Percentiles rank a stretch among this genome's conserved stretches.
phyloP scores from a whole-genome alignment of 2,113 vertebrate species.

The Coregonus clupeaformis region DNA sequence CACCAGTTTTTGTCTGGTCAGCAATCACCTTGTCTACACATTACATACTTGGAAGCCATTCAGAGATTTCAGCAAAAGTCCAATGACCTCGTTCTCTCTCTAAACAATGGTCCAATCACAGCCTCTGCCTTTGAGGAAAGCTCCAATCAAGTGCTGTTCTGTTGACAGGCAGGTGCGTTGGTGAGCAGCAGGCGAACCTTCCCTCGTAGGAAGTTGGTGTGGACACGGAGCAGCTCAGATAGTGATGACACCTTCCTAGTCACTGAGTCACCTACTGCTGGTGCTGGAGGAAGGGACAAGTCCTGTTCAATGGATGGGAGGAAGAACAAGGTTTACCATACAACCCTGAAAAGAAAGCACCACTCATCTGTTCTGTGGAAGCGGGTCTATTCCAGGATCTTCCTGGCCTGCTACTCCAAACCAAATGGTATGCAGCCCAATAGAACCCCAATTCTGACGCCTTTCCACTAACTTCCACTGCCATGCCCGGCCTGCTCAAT shows the following conservation, averaged over 20 bases:
- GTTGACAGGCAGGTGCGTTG: slow-evolving; percentile 30
- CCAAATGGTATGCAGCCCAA: background rate
- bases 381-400: background rate
- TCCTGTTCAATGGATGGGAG: slow-evolving; percentile 9
- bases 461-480: background rate
- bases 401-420: background rate
- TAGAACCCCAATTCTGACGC: background rate
- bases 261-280: background rate
- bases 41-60: background rate
- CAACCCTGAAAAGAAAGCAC: background rate
- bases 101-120: background rate
- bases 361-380: background rate
- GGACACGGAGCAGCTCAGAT: slow-evolving; percentile 35
- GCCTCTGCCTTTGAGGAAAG: background rate
- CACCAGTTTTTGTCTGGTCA: background rate
- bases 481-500: background rate
- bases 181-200: slow-evolving; percentile 38
- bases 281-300: background rate
- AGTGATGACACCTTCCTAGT: slow-evolving; percentile 26
- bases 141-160: background rate
- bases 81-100: background rate
- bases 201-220: slow-evolving; percentile 40
- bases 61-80: background rate
- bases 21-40: background rate
- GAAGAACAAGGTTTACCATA: background rate